A percentile compares a stretch with the other conserved stretches of the same genome.
These are phyloP conservation scores for Gymnoscelis rufifasciata DNA, from an alignment of 2,888 invertebrate species.

Conservation along the genomic window DNA sequence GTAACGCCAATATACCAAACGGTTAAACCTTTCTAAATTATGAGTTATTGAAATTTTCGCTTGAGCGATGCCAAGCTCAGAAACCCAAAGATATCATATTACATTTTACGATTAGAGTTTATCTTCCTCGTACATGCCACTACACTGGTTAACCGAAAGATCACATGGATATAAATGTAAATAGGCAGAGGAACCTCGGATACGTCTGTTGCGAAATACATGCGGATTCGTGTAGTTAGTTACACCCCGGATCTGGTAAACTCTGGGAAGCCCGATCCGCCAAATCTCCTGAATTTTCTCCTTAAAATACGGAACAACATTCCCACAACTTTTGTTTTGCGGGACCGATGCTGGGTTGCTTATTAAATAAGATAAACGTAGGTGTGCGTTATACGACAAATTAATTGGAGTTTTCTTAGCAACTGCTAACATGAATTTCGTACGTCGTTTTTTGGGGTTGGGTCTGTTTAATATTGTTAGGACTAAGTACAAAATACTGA, in stretches of 20 bases:
- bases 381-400: too few species aligned
- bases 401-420: too few species aligned
- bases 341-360: slow-evolving; percentile 1
- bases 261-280: slow-evolving; percentile 49
- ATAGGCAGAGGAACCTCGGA: slow-evolving; percentile 47
- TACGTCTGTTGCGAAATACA: slow-evolving; percentile 60
- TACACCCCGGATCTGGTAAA: slow-evolving; percentile 52
- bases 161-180: slow-evolving; percentile 26
- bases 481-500: too few species aligned
- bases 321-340: slow-evolving; percentile 22
- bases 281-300: slow-evolving; percentile 53
- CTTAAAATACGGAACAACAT: slow-evolving; percentile 48
- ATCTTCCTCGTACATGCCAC: slow-evolving; percentile 36
- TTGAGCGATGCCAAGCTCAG: slow-evolving; percentile 36
- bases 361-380: neutral
- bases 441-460: too few species aligned
- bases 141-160: slow-evolving; percentile 16
- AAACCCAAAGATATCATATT: neutral
- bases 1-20: slow-evolving; percentile 51
- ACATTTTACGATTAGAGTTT: slow-evolving; percentile 7
- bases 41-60: slow-evolving; percentile 69
- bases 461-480: too few species aligned
- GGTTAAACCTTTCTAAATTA: slow-evolving; percentile 66
- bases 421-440: too few species aligned
- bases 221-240: slow-evolving; percentile 62